Evolutionary conservation across 2,797 vertebrate genomes (phyloP).

Genomic region (Thalassophryne amazonica): DNA sequence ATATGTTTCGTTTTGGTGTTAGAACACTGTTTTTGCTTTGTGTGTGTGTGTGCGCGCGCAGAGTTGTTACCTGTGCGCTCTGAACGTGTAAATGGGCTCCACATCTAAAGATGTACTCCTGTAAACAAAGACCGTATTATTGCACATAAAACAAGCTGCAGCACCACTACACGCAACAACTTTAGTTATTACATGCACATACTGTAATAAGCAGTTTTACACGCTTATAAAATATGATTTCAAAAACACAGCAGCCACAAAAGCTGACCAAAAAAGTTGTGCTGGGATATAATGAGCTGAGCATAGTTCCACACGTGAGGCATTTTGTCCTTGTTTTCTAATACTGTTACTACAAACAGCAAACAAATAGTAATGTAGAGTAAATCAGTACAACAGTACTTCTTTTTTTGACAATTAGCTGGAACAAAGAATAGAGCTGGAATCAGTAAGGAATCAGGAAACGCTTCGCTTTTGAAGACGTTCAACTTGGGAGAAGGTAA

Average conservation of each 20-base stretch:
- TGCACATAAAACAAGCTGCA: neutral
- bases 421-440: neutral
- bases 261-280: conserved; percentile 22
- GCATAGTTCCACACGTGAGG: too few relatives aligned
- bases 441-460: neutral
- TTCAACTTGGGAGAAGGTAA: neutral
- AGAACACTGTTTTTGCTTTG: too few relatives aligned
- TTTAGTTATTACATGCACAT: too few relatives aligned
- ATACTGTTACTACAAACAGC: too few relatives aligned
- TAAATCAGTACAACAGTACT: neutral
- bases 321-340: too few relatives aligned
- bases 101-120: conserved; percentile 96
- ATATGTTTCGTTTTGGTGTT: neutral
- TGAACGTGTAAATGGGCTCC: conserved; percentile 98
- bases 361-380: neutral
- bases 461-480: too few relatives aligned
- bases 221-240: neutral
- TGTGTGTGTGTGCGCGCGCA: too few relatives aligned
- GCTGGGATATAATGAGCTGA: conserved; percentile 3
- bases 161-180: too few relatives aligned
- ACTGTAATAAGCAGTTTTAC: too few relatives aligned
- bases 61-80: conserved; percentile 88
- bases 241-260: conserved; percentile 8
- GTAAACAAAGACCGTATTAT: conserved; percentile 37
- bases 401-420: neutral